Base-by-base conservation (phyloP, 1,140 invertebrate species). In the Dendroctonus valens region DNA sequence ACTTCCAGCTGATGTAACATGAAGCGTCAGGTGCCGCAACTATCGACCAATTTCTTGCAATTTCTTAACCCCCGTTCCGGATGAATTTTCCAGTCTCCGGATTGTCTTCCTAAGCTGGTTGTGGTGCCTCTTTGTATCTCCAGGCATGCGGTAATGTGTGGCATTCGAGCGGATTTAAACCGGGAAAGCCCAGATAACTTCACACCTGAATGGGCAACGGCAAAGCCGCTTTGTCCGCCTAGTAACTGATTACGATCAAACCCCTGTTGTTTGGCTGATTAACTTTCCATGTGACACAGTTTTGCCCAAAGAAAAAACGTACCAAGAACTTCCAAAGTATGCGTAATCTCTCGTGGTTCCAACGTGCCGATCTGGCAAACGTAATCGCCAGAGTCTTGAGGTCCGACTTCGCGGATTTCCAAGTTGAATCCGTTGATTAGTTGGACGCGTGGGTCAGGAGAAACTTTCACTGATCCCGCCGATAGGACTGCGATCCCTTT, bases 261-360 rank as follows among this genome's bases (percentile, higher is more conserved):
- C 8, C 4, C 8, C 4, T 46, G 42, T 46, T 46, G 42, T 4
- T 2, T 2, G 42, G 12, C 4, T 46, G 42, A 46, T 12, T 11
- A 46, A 46, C 1, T 46, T 46, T 46, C 1, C 3, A 0, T 46
- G 1, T 11, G 42, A 46, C 42, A 11, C 42, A 46, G 1, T 11
- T 11, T 46, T 1, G 8, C 42, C 42, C 12, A 46, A 3, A 46
- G 12, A 12, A 11, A 46, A 11, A 41, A 81, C 82, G 83, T 78
- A 85, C 84, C 83, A 65, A 85, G 76, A 66, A 86, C 83, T 74
- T 84, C 81, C 42, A 86, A 78, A 14, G 81, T 83, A 72, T 86
- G 84, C 37, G 82, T 83, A 57, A 84, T 83, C 79, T 86, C 83
- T 50, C 81, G 76, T 46, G 83, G 83, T 69, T 83, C 79, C 69